Conservation (phyloP, 2,888 invertebrate species). For the Drosophila nigritarsus region DNA sequence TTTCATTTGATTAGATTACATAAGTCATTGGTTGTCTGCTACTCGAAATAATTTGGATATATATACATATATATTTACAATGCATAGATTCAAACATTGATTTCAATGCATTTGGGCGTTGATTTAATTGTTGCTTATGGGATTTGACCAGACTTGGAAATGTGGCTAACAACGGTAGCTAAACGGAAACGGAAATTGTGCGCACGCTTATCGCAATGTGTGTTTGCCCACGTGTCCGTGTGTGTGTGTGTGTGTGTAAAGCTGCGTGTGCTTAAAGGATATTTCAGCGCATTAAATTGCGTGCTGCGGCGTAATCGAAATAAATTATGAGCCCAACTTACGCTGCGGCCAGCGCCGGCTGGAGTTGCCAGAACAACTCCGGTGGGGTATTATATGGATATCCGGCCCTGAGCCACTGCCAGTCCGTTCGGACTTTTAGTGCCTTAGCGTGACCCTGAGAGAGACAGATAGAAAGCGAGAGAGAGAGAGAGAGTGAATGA, state of each 20-base stretch:
- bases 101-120: conserved; percentile 39
- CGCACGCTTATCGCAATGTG: conserved; percentile 67
- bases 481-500: neutral
- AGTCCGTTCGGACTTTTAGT: conserved; percentile 54
- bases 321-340: conserved; percentile 78
- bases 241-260: conserved; percentile 40
- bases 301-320: conserved; percentile 78
- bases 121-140: conserved; percentile 78
- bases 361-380: conserved; percentile 38
- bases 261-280: conserved; percentile 68
- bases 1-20: conserved; percentile 8
- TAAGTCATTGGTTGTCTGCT: neutral
- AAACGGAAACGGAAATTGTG: conserved; percentile 77
- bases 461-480: neutral
- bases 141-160: conserved; percentile 56
- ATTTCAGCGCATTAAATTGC: conserved; percentile 76
- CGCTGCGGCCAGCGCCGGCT: conserved; percentile 41
- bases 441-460: conserved; percentile 52
- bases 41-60: neutral
- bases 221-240: conserved; percentile 4
- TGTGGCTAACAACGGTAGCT: conserved; percentile 67
- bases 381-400: conserved; percentile 52
- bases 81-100: conserved; percentile 1
- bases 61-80: neutral
- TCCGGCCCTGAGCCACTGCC: conserved; percentile 63